Evolutionary conservation across 2,797 vertebrate genomes (phyloP).

Genomic region (Schizopygopsis pylzovi): DNA sequence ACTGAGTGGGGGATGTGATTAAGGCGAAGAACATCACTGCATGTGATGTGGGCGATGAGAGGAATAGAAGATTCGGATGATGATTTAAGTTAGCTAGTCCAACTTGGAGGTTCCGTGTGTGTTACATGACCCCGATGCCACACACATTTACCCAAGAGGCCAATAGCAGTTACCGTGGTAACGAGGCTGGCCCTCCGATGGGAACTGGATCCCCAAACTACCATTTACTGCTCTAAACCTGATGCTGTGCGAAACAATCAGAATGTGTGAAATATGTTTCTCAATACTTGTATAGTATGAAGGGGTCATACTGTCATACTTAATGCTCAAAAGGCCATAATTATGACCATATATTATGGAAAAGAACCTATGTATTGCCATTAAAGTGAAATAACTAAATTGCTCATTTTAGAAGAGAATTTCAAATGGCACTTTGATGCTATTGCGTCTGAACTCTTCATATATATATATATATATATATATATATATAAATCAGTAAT

Average conservation of each 20-base stretch:
- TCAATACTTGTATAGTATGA: not conserved
- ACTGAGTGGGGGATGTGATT: slow-evolving; percentile 35
- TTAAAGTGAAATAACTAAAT: too few relatives aligned
- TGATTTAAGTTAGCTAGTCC: slow-evolving; percentile 15
- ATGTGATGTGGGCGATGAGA: not conserved
- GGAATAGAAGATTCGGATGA: not conserved
- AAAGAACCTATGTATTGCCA: too few relatives aligned
- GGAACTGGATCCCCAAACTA: slow-evolving; percentile 12
- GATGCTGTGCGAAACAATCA: not conserved
- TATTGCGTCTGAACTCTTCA: too few relatives aligned
- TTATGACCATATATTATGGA: too few relatives aligned
- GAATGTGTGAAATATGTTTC: not conserved
- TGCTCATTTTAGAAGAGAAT: too few relatives aligned
- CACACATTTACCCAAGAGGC: slow-evolving; percentile 58
- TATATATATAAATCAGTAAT: too few relatives aligned
- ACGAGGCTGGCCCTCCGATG: slow-evolving; percentile 54
- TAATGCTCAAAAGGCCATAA: not conserved
- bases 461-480: too few relatives aligned
- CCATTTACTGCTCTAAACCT: not conserved
- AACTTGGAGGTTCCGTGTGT: slow-evolving; percentile 27
- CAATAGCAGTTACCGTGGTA: slow-evolving; percentile 55
- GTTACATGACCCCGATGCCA: slow-evolving; percentile 53
- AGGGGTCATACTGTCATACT: too few relatives aligned
- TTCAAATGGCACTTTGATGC: too few relatives aligned
- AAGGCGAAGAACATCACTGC: slow-evolving; percentile 29